A percentile compares a stretch with the other conserved stretches of the same genome.
phyloP scores from a whole-genome alignment of 2,113 vertebrate species.

The Ophthalmolycus amberensis region DNA sequence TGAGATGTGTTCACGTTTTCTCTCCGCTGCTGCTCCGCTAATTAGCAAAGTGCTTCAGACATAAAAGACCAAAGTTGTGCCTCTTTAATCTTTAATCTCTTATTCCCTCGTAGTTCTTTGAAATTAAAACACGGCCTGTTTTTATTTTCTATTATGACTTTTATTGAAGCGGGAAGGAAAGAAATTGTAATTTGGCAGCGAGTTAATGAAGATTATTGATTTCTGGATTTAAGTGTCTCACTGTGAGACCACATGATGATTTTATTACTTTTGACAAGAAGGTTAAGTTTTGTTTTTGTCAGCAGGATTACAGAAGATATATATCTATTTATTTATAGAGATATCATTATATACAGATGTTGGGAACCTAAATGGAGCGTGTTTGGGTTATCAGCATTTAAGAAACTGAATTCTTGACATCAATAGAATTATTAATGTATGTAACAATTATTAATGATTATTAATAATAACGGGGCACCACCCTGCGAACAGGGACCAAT shows the following conservation, averaged over 20 bases:
- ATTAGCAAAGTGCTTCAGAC: constrained; percentile 69
- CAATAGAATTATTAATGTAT: too few species aligned
- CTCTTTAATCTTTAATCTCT: constrained; percentile 66
- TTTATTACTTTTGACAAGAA: background rate
- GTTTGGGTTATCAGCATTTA: too few species aligned
- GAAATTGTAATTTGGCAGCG: background rate
- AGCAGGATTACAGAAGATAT: background rate
- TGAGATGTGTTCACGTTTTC: constrained; percentile 46
- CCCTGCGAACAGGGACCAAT: too few species aligned
- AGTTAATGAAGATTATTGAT: background rate
- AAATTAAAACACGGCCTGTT: constrained; percentile 28
- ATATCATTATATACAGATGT: background rate
- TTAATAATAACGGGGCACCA: too few species aligned
- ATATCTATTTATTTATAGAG: too few species aligned
- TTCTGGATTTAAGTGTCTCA: background rate
- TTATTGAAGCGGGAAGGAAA: background rate
- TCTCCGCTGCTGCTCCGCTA: constrained; percentile 21
- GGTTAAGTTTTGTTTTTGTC: background rate
- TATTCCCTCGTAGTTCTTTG: constrained; percentile 54
- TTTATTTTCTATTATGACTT: background rate
- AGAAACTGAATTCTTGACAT: too few species aligned
- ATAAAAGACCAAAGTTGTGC: constrained; percentile 56
- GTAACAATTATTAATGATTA: too few species aligned
- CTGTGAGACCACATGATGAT: background rate
- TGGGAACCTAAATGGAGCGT: too few species aligned